phyloP scores from a whole-genome alignment of 2,888 invertebrate genomes.

The Achlya flavicornis region DNA sequence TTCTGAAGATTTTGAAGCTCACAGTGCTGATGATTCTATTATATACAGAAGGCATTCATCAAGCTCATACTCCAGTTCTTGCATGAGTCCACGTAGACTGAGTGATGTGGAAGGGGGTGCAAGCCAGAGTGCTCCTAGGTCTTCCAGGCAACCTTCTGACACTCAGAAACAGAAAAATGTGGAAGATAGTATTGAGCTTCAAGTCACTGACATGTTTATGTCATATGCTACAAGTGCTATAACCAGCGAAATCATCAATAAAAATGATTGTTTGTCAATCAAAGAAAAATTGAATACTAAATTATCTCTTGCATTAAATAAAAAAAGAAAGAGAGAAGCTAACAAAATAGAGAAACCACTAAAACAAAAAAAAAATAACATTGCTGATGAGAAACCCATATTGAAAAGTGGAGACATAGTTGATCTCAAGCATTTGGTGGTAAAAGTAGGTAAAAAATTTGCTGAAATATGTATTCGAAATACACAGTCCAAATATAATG shows the following conservation, averaged over 20 bases:
- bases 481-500: slow-evolving; percentile 52
- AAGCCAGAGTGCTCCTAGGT: slow-evolving; percentile 38
- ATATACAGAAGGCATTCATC: slow-evolving; percentile 93
- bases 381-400: slow-evolving; percentile 36
- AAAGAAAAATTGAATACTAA: slow-evolving; percentile 77
- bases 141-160: slow-evolving; percentile 39
- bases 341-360: slow-evolving; percentile 62
- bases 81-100: slow-evolving; percentile 85
- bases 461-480: slow-evolving; percentile 69
- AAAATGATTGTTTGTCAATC: slow-evolving; percentile 72
- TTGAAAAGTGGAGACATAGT: slow-evolving; percentile 30
- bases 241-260: slow-evolving; percentile 65
- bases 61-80: slow-evolving; percentile 90
- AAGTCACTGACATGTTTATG: slow-evolving; percentile 44
- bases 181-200: slow-evolving; percentile 18
- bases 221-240: slow-evolving; percentile 39
- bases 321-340: slow-evolving; percentile 66
- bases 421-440: slow-evolving; percentile 57
- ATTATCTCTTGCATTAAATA: slow-evolving; percentile 72
- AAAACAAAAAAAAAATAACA: slow-evolving; percentile 62
- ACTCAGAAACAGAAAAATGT: slow-evolving; percentile 27
- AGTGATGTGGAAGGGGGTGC: slow-evolving; percentile 74
- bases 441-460: slow-evolving; percentile 62
- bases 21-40: slow-evolving; percentile 89
- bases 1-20: slow-evolving; percentile 85